Evolutionary conservation across 2,113 vertebrate species (phyloP).

Genomic region (Planiliza haematocheilus): DNA sequence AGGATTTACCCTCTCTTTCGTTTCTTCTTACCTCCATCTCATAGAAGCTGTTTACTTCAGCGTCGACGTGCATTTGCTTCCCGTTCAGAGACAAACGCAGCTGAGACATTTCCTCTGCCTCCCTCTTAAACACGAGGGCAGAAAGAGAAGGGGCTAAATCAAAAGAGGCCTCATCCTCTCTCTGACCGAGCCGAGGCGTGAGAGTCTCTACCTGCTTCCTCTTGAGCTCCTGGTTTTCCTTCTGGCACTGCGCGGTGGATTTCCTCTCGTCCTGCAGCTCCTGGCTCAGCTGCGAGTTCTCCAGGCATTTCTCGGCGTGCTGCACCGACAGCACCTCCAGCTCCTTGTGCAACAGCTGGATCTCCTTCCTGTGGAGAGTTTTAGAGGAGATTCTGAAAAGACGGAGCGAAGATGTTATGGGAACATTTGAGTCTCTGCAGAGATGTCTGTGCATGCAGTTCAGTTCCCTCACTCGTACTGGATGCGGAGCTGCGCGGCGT

Average conservation of each 20-base stretch:
- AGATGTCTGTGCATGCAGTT: no score
- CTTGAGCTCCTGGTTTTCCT: constrained; percentile 92
- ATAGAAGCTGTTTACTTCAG: constrained; percentile 87
- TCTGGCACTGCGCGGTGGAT: constrained; percentile 87
- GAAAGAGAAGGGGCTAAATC: background rate
- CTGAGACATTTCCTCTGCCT: constrained; percentile 87
- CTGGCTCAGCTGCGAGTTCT: constrained; percentile 90
- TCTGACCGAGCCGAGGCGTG: no score
- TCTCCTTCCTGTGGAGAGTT: constrained; percentile 85
- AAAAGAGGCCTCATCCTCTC: no score
- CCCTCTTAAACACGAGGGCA: constrained; percentile 63
- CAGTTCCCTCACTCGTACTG: constrained; percentile 88
- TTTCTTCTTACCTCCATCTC: constrained; percentile 91
- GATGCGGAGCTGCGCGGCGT: constrained; percentile 84
- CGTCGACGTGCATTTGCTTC: constrained; percentile 79
- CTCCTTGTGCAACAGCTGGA: constrained; percentile 90
- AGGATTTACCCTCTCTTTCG: no score
- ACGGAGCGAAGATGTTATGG: background rate
- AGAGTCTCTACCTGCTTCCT: constrained; percentile 87
- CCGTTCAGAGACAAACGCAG: constrained; percentile 85
- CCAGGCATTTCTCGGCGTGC: constrained; percentile 95
- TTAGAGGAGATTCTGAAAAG: constrained; percentile 1
- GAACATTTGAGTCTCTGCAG: no score
- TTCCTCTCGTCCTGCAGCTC: constrained; percentile 90
- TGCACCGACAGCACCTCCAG: constrained; percentile 93